Evolutionary conservation across 2,888 invertebrate genomes (phyloP).

Genomic region (Netelia fuscicornis): DNA sequence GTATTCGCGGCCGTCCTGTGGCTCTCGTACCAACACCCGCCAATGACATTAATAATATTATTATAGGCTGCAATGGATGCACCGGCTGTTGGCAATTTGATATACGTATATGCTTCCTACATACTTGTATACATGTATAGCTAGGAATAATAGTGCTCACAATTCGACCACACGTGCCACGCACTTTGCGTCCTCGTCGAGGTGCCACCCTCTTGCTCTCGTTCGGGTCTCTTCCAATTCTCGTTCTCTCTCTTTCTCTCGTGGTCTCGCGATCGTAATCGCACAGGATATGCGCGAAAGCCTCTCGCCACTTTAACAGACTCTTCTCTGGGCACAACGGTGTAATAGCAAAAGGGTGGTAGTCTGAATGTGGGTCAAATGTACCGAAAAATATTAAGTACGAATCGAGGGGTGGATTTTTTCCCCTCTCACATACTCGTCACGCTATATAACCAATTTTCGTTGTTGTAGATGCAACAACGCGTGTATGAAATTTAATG

Average conservation of each 20-base stretch:
- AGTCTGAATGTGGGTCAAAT: slow-evolving; percentile 62
- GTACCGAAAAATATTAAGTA: slow-evolving; percentile 62
- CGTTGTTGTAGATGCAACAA: slow-evolving; percentile 15
- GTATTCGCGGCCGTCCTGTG: slow-evolving; percentile 32
- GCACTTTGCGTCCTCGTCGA: slow-evolving; percentile 55
- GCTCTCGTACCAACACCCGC: slow-evolving; percentile 29
- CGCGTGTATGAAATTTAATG: not conserved
- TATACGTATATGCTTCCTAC: not conserved
- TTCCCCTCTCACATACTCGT: not conserved
- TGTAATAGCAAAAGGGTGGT: slow-evolving; percentile 51
- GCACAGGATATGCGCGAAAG: slow-evolving; percentile 30
- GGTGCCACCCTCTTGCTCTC: slow-evolving; percentile 46
- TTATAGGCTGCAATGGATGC: slow-evolving; percentile 53
- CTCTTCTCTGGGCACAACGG: slow-evolving; percentile 16
- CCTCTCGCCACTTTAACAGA: slow-evolving; percentile 54
- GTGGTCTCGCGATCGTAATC: slow-evolving; percentile 31
- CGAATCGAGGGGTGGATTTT: slow-evolving; percentile 16
- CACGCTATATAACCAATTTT: not conserved
- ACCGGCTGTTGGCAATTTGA: slow-evolving; percentile 56
- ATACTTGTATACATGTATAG: not conserved
- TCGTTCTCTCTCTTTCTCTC: slow-evolving; percentile 2
- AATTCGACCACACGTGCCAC: slow-evolving; percentile 61
- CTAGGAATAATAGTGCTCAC: slow-evolving; percentile 29
- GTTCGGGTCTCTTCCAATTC: not conserved
- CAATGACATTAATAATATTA: slow-evolving; percentile 63